Percentiles rank a stretch among this genome's conserved stretches.
Evolutionary conservation across 2,888 invertebrate species (phyloP).

Genomic region (Drosophila flavopinicola): DNA sequence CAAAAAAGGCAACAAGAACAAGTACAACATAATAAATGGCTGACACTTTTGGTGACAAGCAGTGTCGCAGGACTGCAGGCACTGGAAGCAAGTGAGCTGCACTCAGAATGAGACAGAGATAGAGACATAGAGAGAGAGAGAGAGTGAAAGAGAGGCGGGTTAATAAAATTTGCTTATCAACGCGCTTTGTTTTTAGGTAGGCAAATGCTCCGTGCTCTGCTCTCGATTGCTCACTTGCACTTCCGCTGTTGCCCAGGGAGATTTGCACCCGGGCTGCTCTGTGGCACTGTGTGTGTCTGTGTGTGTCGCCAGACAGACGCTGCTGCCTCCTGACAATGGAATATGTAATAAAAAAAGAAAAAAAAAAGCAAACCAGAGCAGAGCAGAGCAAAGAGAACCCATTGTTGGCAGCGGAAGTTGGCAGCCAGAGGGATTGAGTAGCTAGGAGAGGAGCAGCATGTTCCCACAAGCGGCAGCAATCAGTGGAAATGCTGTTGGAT

Average conservation of each 20-base stretch:
- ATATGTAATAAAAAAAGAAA: conserved; percentile 59
- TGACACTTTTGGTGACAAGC: conserved; percentile 51
- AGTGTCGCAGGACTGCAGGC: conserved; percentile 17
- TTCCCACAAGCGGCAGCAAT: conserved; percentile 6
- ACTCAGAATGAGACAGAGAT: neutral
- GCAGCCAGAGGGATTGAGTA: neutral
- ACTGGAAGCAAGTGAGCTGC: conserved; percentile 10
- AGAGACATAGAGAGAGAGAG: neutral
- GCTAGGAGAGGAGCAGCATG: neutral
- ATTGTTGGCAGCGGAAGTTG: conserved; percentile 34
- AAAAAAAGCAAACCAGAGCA: conserved; percentile 21
- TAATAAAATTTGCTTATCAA: conserved; percentile 50
- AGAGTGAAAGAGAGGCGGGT: conserved; percentile 1
- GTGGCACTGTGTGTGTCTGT: neutral
- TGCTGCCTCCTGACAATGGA: conserved; percentile 59
- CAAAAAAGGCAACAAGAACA: conserved; percentile 15
- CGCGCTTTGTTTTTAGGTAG: conserved; percentile 45
- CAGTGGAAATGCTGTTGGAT: conserved; percentile 13
- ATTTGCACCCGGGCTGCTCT: conserved; percentile 11
- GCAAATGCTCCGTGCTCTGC: neutral
- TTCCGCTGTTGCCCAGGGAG: conserved; percentile 44
- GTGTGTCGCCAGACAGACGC: conserved; percentile 48
- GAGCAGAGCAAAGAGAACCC: neutral
- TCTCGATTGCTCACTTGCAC: conserved; percentile 69
- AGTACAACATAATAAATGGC: conserved; percentile 50